These are phyloP conservation scores for Danio choprae DNA, from an alignment of 2,797 vertebrate species.

Conservation along the genomic window DNA sequence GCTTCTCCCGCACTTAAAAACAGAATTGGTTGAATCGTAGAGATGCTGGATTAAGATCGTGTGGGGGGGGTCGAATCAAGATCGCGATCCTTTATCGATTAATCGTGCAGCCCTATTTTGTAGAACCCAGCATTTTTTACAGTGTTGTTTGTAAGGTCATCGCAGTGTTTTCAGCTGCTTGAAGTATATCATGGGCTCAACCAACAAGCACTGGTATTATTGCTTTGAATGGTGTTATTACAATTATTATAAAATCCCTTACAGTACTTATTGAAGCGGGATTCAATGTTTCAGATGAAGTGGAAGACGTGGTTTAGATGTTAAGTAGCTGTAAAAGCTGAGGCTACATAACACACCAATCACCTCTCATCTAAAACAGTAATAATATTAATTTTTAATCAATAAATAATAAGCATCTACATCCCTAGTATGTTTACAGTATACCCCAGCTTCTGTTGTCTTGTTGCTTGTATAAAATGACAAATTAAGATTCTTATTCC, in stretches of 20 bases:
- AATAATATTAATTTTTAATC: not conserved
- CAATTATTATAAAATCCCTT: not conserved
- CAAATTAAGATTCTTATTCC: not conserved
- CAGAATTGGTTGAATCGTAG: too few species aligned
- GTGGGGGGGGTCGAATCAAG: too few species aligned
- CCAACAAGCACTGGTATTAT: not conserved
- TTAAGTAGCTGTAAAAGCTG: not conserved
- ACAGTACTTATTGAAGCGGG: not conserved
- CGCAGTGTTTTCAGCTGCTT: too few species aligned
- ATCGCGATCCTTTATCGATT: too few species aligned
- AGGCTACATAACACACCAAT: not conserved
- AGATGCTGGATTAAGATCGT: too few species aligned
- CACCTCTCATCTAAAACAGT: not conserved
- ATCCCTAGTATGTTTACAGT: not conserved
- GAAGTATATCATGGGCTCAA: too few species aligned
- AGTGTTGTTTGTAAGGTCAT: too few species aligned
- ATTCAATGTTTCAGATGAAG: not conserved
- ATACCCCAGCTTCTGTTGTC: not conserved
- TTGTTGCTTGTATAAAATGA: not conserved
- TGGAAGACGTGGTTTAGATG: not conserved
- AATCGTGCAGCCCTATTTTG: too few species aligned
- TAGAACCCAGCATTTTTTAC: too few species aligned
- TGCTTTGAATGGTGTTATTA: not conserved
- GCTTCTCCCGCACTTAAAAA: too few species aligned
- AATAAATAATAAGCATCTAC: not conserved